These are phyloP conservation scores for Pseudorhombus dupliciocellatus DNA, from an alignment of 2,113 vertebrate genomes.

Conservation along the genomic window DNA sequence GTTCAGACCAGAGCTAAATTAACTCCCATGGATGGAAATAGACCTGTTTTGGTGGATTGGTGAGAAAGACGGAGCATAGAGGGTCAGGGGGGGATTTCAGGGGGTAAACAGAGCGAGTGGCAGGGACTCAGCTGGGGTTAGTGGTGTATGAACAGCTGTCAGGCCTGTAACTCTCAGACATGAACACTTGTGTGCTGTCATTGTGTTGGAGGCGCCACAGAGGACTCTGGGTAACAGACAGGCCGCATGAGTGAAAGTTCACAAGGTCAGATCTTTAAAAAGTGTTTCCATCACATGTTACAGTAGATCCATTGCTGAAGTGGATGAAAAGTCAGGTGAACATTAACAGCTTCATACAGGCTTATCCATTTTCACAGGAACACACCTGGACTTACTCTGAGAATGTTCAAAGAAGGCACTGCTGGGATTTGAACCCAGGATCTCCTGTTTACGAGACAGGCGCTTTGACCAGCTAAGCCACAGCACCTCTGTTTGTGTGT, in stretches of 20 bases:
- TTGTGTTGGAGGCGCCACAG: conserved; percentile 26
- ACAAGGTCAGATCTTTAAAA: not conserved
- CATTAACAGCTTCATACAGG: too few species aligned
- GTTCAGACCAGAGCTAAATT: not conserved
- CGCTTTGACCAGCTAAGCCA: too few species aligned
- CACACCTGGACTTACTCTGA: too few species aligned
- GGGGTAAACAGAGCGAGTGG: conserved; percentile 2
- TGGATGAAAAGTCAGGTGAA: too few species aligned
- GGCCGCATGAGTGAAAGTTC: conserved; percentile 5
- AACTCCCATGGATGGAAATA: conserved; percentile 19
- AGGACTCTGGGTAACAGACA: not conserved
- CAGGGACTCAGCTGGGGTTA: conserved; percentile 1
- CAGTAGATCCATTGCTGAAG: too few species aligned
- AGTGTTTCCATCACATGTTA: not conserved
- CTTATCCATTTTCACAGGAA: too few species aligned
- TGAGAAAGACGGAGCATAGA: not conserved
- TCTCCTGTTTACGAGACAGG: too few species aligned
- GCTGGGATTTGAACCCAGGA: too few species aligned
- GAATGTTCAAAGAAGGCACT: too few species aligned
- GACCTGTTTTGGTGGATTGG: not conserved
- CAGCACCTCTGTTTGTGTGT: too few species aligned
- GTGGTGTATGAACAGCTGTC: conserved; percentile 48
- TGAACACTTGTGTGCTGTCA: conserved; percentile 25
- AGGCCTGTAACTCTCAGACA: conserved; percentile 1
- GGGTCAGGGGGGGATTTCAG: not conserved